These are phyloP conservation scores for Potamilus streckersoni DNA, from an alignment of 1,140 invertebrate genomes.

Conservation along the genomic window DNA sequence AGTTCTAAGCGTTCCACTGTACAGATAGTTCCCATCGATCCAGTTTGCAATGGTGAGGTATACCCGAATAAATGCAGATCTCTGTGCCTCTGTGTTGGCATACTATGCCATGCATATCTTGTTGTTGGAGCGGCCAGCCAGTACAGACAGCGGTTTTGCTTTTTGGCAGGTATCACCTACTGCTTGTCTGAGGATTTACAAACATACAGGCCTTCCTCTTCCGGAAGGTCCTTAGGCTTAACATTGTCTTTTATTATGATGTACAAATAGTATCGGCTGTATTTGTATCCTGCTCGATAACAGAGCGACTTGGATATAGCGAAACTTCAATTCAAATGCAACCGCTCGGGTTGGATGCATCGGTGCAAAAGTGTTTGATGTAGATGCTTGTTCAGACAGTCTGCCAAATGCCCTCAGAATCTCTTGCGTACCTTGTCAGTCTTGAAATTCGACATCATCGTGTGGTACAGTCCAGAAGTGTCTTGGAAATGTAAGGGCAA, in stretches of 20 bases:
- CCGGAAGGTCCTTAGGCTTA: background rate
- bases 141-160: background rate
- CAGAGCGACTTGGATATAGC: background rate
- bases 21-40: background rate
- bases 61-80: background rate
- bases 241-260: background rate
- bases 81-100: background rate
- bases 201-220: background rate
- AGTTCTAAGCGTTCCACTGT: background rate
- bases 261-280: background rate
- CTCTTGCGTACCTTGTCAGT: background rate
- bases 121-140: too few species aligned
- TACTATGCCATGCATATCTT: background rate
- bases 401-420: background rate
- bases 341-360: background rate
- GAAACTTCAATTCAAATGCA: background rate
- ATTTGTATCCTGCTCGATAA: background rate
- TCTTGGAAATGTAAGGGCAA: background rate
- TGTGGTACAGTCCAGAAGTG: background rate
- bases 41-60: background rate
- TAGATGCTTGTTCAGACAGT: background rate
- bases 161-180: background rate
- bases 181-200: background rate
- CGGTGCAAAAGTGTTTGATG: background rate
- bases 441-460: background rate